Evolutionary conservation across 2,888 invertebrate species (phyloP).

Genomic region (Pseudococcus viburni): DNA sequence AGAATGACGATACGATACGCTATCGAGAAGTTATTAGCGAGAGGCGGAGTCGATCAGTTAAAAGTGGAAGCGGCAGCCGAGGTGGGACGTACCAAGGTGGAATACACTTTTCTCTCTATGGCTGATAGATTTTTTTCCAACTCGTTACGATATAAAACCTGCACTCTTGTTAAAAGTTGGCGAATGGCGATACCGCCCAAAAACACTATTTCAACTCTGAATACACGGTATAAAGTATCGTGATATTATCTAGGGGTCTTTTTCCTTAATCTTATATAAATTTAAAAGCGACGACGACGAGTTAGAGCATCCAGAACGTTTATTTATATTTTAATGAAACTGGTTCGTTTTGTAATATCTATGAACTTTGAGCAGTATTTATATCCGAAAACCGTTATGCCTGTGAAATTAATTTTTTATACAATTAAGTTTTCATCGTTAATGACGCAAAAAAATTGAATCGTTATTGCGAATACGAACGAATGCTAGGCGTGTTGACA

Average conservation of each 20-base stretch:
- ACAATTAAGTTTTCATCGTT: not conserved
- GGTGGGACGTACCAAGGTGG: constrained; percentile 65
- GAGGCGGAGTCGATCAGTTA: constrained; percentile 65
- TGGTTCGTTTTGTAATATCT: not conserved
- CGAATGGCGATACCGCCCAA: constrained; percentile 59
- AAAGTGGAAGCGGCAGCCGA: constrained; percentile 59
- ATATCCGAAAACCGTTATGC: constrained; percentile 11
- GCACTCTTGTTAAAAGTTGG: constrained; percentile 43
- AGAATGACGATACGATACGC: constrained; percentile 61
- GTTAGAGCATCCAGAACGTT: not conserved
- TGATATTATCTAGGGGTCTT: constrained; percentile 17
- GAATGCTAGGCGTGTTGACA: constrained; percentile 40
- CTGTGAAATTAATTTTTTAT: constrained; percentile 4
- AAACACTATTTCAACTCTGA: constrained; percentile 49
- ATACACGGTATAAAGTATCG: not conserved
- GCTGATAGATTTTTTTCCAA: constrained; percentile 65
- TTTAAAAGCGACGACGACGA: not conserved
- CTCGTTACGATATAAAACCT: constrained; percentile 61
- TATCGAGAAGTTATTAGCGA: constrained; percentile 66
- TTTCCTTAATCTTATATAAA: constrained; percentile 1
- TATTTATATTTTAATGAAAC: not conserved
- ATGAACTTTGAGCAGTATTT: not conserved
- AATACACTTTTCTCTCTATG: constrained; percentile 66
- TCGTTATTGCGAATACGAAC: constrained; percentile 32
- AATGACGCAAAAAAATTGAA: constrained; percentile 32